Evolutionary conservation across 2,888 invertebrate species (phyloP), one percentile per base, ranked within the genome.

Genomic region (Drosophila helvetica): DNA sequence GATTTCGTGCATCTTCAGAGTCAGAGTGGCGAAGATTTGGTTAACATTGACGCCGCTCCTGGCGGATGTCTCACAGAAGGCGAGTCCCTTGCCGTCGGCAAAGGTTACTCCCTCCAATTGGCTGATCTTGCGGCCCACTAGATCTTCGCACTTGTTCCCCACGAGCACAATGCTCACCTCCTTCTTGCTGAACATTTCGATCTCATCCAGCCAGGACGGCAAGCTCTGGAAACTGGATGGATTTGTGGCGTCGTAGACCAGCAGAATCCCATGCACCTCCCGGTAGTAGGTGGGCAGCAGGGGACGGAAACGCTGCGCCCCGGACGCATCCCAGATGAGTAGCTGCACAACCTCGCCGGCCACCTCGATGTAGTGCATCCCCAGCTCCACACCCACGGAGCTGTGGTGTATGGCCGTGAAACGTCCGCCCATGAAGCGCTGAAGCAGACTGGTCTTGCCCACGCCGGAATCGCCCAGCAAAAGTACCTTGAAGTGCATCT

Each of bases 361-460:
- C 90, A 99, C 93, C 93, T 99, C 99, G 98, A 99, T 98, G 10
- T 38, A 38, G 38, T 38, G 38, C 2, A 38, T n/a, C 1, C 38
- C 38, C 38, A 98, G 98, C 93, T 99, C 99, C 92, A 99, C 98
- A 85, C 99, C 99, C 93, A 99, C 98, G 79, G 99, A 99, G 79
- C 98, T 98, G 95, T 98, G 98, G 93, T 99, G 98, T 88, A 98
- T 98, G 93, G 98, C 99, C 94, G 98, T 98, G 93, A 98, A 99
- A 93, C 98, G 98, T 94, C 99, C 98, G 93, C 98, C 98, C 98
- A 98, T 98, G 94, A 99, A 99, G 92, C 99, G 95, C 89, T 98
- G 98, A 92, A 99, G 98, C 88, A 99, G 95, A 67, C 98, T 98
- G 33, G 98, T 98, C 93, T 99, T 99, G 78, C 98, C 99, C 91